Base-by-base conservation (phyloP, 64 coral and sea anemone genomes). In the Actinia tenebrosa region DNA sequence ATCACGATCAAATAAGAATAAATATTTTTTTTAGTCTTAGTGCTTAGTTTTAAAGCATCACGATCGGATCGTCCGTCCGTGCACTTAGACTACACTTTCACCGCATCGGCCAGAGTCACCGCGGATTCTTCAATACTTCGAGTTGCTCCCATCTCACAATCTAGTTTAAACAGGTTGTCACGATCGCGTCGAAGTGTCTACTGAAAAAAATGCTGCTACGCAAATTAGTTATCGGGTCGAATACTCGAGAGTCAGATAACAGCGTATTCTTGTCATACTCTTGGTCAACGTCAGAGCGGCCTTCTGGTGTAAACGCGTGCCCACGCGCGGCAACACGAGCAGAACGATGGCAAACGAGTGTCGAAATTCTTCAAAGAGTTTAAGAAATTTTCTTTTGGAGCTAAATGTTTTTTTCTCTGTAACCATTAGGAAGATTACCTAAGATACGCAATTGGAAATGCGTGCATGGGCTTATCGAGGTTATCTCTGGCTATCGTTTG, bases 151-250 rank as follows among this genome's bases (percentile, higher is more conserved):
- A 87, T 89, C 89, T 89, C 84, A 72, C 87, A 91, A 95, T 95
- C 94, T 90, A 92, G 91, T 88, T 97, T 93, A 81, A 93, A 97
- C 94, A 97, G 94, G 91, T 92, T 97, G 94, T 92, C 88, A 88
- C 5, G 64, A 77, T n/a, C 81, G 94, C 94, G 94, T 97, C 94
- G 63, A 75, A 56, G 17, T 88, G 94, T 97, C 94, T 97, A 78
- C 80, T 54, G 45, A 44, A 44, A 78, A 87, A 87, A 80, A 89
- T 89, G 90, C 87, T 77, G 86, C 62, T 85, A 92, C 91, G 90
- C 87, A 91, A 91, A 92, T 59, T 83, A 89, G 88, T 86, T 89
- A 83, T 89, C 71, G 68, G 87, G 66, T 89, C 71, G 89, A 88
- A 87, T 86, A 90, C 77, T 93, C 88, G 94, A 87, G 81, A 88